Conservation (phyloP, 2,113 vertebrate species). For the Pangasianodon hypophthalmus region DNA sequence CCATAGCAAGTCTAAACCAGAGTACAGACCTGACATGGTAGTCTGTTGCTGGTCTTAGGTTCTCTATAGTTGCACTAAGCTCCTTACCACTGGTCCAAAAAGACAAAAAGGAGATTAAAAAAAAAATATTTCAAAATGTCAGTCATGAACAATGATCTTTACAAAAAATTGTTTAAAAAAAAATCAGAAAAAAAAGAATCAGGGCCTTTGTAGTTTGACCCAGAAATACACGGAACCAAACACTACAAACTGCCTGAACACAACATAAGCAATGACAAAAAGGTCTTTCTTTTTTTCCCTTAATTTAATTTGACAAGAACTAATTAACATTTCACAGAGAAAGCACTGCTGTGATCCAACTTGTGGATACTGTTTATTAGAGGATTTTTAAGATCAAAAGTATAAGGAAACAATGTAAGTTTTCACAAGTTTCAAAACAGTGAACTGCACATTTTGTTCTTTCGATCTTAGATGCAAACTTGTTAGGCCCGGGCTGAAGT, state of each 20-base stretch:
- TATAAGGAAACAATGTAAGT: not conserved
- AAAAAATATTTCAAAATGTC: not conserved
- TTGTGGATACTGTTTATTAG: not conserved
- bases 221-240: not conserved
- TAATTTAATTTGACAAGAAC: not conserved
- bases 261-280: not conserved
- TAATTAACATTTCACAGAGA: not conserved
- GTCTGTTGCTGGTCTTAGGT: constrained; percentile 93
- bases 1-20: not conserved
- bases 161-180: not conserved
- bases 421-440: not conserved
- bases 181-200: not conserved
- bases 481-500: not conserved
- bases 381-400: not conserved
- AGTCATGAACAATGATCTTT: not conserved
- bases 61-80: constrained; percentile 85
- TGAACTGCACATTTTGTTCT: not conserved
- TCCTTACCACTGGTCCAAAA: constrained; percentile 81
- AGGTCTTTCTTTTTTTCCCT: not conserved
- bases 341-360: not conserved
- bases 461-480: not conserved
- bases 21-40: constrained; percentile 88
- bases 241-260: not conserved
- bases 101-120: constrained; percentile 6
- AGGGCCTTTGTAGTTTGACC: not conserved